These are phyloP conservation scores for Typhlichthys eigenmanni DNA, from an alignment of 2,797 vertebrate genomes.

Conservation along the genomic window DNA sequence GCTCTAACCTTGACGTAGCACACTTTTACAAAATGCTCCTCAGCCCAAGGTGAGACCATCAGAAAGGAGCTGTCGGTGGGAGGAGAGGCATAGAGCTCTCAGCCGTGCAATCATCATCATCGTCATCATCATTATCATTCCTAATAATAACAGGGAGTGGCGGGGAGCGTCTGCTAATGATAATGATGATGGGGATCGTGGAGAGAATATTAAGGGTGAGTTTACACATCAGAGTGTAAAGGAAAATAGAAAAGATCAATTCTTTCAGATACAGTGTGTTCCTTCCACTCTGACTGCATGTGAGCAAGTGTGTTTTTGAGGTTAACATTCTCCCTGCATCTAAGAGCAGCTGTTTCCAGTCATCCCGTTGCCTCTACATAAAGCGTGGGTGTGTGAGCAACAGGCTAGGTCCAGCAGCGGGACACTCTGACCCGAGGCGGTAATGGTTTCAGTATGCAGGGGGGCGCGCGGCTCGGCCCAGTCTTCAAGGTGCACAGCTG, in stretches of 20 bases:
- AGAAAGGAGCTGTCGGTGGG: slow-evolving; percentile 23
- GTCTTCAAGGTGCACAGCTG: slow-evolving; percentile 71
- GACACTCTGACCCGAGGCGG: slow-evolving; percentile 65
- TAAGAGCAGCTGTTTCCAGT: slow-evolving; percentile 52
- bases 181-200: slow-evolving; percentile 57
- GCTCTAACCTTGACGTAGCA: slow-evolving; percentile 44
- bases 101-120: slow-evolving; percentile 69
- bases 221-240: slow-evolving; percentile 16
- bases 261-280: slow-evolving; percentile 8
- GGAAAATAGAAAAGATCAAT: slow-evolving; percentile 22
- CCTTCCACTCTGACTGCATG: neutral
- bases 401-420: slow-evolving; percentile 46
- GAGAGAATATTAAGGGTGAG: slow-evolving; percentile 27
- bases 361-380: slow-evolving; percentile 40
- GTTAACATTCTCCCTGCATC: slow-evolving; percentile 11
- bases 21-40: slow-evolving; percentile 17
- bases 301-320: slow-evolving; percentile 1
- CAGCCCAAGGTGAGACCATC: slow-evolving; percentile 52
- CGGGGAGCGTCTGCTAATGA: slow-evolving; percentile 57
- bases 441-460: slow-evolving; percentile 76
- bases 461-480: slow-evolving; percentile 62
- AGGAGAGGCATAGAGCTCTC: slow-evolving; percentile 34
- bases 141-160: slow-evolving; percentile 60
- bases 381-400: slow-evolving; percentile 42
- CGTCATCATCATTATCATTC: slow-evolving; percentile 60